Base-by-base conservation (phyloP, 2,888 invertebrate genomes). In the Melanotus villosus region DNA sequence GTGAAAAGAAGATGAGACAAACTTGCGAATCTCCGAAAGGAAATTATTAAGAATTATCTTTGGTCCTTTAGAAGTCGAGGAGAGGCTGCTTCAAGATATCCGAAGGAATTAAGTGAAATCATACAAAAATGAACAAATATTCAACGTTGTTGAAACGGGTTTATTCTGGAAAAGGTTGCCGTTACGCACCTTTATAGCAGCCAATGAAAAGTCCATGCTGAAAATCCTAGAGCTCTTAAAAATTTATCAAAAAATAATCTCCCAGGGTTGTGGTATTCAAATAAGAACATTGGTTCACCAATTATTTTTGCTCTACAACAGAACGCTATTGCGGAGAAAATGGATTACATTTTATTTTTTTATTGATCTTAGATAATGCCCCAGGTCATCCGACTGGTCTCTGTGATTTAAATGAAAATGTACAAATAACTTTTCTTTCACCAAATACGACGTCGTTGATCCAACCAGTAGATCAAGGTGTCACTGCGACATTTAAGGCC, bases 271-370 rank as follows among this genome's bases (percentile, higher is more conserved):
- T 45, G 47, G 60, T 12, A 41, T 30, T 60, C 30, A 9, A 47
- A 18, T 18, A 45, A 14, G 19, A 60, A 47, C 47, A 60, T 32
- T 60, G 47, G 45, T 60, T 60, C 30, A 60, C 12, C 2, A 60
- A 60, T 26, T 26, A 47, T 47, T 60, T 60, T 60, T 60, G 26
- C 32, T 4, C 45, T 30, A 14, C 12, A 47, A 14, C 47, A 32
- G 32, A 60, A 47, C n/a, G 16, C 1, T 60, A 45, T 47, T 47
- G 45, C 16, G 1, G 16, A 60, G 26, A 45, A 26, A 45, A 26
- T 12, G 32, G 32, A 7, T 26, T 60, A 26, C n/a, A 54, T 36
- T 54, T 54, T 36, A 63, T 54, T 9, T 21, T 52, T 54, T 36
- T 63, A 18, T 23, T 63, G 19, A 52, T 52, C n/a, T 52, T 52